These are phyloP conservation scores for Poecilobothrus nobilitatus DNA, from an alignment of 2,888 invertebrate genomes.

Conservation along the genomic window DNA sequence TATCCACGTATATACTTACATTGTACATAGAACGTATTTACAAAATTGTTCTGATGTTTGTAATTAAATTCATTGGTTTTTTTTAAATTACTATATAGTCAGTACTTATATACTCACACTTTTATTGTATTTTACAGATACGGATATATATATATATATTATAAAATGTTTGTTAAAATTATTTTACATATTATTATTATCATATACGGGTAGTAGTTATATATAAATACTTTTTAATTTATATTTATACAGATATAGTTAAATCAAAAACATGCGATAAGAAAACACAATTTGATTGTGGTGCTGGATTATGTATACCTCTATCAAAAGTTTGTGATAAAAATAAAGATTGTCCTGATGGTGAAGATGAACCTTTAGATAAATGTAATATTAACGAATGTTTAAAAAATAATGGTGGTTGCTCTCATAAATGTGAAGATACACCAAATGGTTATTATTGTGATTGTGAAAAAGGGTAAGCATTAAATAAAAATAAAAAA, in stretches of 20 bases:
- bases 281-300: conserved; percentile 75
- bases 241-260: conserved; percentile 17
- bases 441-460: conserved; percentile 70
- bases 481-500: not conserved
- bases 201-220: too few species aligned
- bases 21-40: too few species aligned
- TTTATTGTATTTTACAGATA: too few species aligned
- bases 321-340: conserved; percentile 73
- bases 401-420: conserved; percentile 70
- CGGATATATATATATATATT: too few species aligned
- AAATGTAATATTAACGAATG: conserved; percentile 76
- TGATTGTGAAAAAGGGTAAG: conserved; percentile 64
- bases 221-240: too few species aligned
- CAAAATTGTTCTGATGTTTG: too few species aligned
- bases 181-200: too few species aligned
- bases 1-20: too few species aligned
- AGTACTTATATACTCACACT: too few species aligned
- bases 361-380: conserved; percentile 76
- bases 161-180: too few species aligned
- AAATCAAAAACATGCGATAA: conserved; percentile 56
- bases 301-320: conserved; percentile 74
- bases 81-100: too few species aligned
- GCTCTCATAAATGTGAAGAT: conserved; percentile 78
- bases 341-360: conserved; percentile 76
- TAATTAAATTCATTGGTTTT: too few species aligned